Conservation (phyloP, 2,888 invertebrate genomes). For the Bombyx huttoni region DNA sequence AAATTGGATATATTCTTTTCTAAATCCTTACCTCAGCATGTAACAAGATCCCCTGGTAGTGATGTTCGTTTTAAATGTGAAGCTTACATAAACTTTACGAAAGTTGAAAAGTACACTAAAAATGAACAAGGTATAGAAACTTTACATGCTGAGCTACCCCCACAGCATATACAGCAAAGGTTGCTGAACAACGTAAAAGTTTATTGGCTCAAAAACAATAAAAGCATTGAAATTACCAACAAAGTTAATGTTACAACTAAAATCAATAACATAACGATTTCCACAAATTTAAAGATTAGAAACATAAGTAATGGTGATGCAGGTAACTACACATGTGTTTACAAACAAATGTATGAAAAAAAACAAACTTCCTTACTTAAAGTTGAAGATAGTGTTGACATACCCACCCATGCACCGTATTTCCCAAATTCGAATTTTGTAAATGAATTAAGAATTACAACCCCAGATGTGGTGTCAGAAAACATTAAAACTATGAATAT, state of each 20-base stretch:
- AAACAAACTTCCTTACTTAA: slow-evolving; percentile 44
- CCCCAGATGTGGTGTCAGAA: slow-evolving; percentile 38
- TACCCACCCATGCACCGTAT: slow-evolving; percentile 40
- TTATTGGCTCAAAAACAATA: slow-evolving; percentile 55
- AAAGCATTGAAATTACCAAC: slow-evolving; percentile 26
- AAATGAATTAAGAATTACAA: slow-evolving; percentile 36
- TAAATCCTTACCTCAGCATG: slow-evolving; percentile 40
- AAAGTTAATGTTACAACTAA: slow-evolving; percentile 42
- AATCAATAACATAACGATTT: slow-evolving; percentile 50
- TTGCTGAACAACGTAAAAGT: slow-evolving; percentile 55
- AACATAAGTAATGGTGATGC: slow-evolving; percentile 34
- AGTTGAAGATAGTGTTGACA: slow-evolving; percentile 67
- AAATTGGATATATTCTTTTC: slow-evolving; percentile 58
- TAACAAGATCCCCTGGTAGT: slow-evolving; percentile 31
- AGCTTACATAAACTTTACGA: slow-evolving; percentile 57
- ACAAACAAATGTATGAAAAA: slow-evolving; percentile 57
- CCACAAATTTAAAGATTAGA: slow-evolving; percentile 45
- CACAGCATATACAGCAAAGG: slow-evolving; percentile 49
- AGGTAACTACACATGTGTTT: slow-evolving; percentile 58
- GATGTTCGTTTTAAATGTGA: slow-evolving; percentile 57
- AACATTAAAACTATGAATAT: slow-evolving; percentile 30
- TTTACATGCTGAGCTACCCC: slow-evolving; percentile 44
- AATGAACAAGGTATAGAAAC: slow-evolving; percentile 50
- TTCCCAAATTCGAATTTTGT: slow-evolving; percentile 32
- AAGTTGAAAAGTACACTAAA: slow-evolving; percentile 50